Evolutionary conservation across 2,113 vertebrate species (phyloP), one percentile per base, ranked within the genome.

Genomic region (Tiliqua scincoides): DNA sequence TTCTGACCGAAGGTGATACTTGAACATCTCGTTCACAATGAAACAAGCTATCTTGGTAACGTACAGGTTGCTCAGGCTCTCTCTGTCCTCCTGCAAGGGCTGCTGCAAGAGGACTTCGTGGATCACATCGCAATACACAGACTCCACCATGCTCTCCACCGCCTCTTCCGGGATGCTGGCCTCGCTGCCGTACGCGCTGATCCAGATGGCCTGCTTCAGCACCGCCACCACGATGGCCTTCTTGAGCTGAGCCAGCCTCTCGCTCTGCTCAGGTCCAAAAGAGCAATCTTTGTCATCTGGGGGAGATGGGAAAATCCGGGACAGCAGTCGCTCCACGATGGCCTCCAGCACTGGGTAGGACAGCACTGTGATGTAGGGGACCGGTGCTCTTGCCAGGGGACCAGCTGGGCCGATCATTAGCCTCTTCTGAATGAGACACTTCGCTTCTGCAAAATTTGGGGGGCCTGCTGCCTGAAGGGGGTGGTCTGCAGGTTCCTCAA

Each of bases 41-140:
- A 86, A 86, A 18, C 85, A 86, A 37, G 85, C 85, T 35, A 86
- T 86, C 21, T 86, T 70, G 1, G 77, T 86, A 30, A 86, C 77
- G 4, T 80, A 86, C 6, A 86, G 35, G 43, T 80, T 73, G 30
- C 70, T 62, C 30, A 86, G 63, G 35, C 27, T 54, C 35, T 86
- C 77, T 62, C 30, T 32, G 68, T 80, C 77, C 15, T 80, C 57
- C 2, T 77, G 70, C 30, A 86, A 54, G 23, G 85, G 85, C 54
- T 86, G 85, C 77, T 79, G 76, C 15, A 86, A 54, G 21, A 86
- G 21, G 20, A 86, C 57, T 35, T 86, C 85, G 18, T 86, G 85
- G 8, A 86, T 57, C 17, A 86, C 77, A 2, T 86, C 85, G 2
- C 77, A 52, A n/a, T 86, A 73, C 67, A 80, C 77, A 2, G 85